A percentile compares a stretch with the other conserved stretches of the same genome.
Evolutionary conservation across 1,140 invertebrate species (phyloP).

Genomic region (Drosophila subobscura): DNA sequence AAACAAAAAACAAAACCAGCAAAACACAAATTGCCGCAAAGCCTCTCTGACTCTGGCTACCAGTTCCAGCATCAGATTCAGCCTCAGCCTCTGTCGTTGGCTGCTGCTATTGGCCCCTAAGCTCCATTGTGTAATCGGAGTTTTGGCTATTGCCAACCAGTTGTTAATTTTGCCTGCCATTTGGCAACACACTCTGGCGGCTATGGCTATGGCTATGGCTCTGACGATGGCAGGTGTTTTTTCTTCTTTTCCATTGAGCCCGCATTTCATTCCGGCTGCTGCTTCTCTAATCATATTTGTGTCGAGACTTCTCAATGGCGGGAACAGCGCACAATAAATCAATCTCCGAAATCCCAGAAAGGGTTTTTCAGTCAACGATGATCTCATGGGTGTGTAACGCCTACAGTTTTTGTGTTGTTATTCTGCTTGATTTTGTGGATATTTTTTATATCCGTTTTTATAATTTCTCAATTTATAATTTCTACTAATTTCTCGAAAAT

Average conservation of each 20-base stretch:
- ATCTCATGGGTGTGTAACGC: constrained; percentile 39
- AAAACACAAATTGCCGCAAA: constrained; percentile 18
- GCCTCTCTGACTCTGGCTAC: constrained; percentile 5
- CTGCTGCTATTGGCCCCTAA: not conserved
- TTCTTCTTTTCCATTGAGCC: constrained; percentile 20
- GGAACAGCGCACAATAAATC: constrained; percentile 34
- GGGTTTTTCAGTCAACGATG: constrained; percentile 32
- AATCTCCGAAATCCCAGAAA: constrained; percentile 38
- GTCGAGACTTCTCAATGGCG: constrained; percentile 28
- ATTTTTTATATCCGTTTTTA: constrained; percentile 5
- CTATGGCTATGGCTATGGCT: too few species aligned
- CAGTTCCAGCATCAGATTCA: not conserved
- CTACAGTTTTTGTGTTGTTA: constrained; percentile 14
- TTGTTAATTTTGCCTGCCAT: constrained; percentile 67
- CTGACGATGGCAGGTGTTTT: constrained; percentile 33
- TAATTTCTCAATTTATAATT: constrained; percentile 6
- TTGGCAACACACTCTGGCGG: constrained; percentile 49
- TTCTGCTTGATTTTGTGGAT: not conserved
- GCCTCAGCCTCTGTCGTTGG: constrained; percentile 4
- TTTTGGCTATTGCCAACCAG: constrained; percentile 56
- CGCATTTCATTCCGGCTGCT: constrained; percentile 24
- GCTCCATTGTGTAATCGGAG: constrained; percentile 59
- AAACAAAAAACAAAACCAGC: too few species aligned
- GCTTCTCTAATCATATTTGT: constrained; percentile 7
- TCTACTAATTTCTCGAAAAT: constrained; percentile 7